Evolutionary conservation across 2,888 invertebrate genomes (phyloP).

Genomic region (Hybos culiciformis): DNA sequence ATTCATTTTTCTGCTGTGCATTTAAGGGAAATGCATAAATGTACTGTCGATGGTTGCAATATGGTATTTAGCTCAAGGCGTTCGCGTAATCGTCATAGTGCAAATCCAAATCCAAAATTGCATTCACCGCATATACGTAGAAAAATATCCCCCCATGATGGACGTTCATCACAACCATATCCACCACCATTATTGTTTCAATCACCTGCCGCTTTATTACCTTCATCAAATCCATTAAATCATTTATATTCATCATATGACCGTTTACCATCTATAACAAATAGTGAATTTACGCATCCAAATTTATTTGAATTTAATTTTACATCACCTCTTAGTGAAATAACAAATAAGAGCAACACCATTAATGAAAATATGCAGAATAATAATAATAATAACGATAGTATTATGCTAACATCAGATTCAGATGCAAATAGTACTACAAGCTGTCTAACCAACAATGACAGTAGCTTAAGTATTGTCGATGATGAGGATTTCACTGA

Average conservation of each 20-base stretch:
- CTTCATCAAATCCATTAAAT: conserved; percentile 47
- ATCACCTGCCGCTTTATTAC: conserved; percentile 40
- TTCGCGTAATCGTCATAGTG: conserved; percentile 88
- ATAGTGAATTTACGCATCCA: too few species aligned
- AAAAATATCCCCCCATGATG: conserved; percentile 86
- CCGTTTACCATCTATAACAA: conserved; percentile 7
- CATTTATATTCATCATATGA: conserved; percentile 19
- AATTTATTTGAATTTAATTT: background rate
- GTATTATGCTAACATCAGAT: too few species aligned
- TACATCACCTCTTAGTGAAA: too few species aligned
- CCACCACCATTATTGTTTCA: conserved; percentile 60
- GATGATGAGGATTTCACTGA: conserved; percentile 20
- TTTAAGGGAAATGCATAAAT: conserved; percentile 96
- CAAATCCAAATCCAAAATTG: conserved; percentile 92
- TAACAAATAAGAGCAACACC: too few species aligned
- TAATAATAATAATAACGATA: background rate
- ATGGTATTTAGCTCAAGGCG: conserved; percentile 97
- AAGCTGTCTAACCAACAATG: background rate
- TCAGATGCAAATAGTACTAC: background rate
- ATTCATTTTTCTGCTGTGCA: conserved; percentile 98
- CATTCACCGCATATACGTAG: conserved; percentile 89
- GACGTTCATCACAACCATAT: conserved; percentile 60
- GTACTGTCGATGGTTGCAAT: conserved; percentile 93
- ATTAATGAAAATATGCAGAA: too few species aligned
- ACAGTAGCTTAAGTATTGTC: conserved; percentile 3